Percentiles rank a stretch among this genome's conserved stretches.
phyloP scores from a whole-genome alignment of 30 jellyfish, hydroid and myxozoan genomes.

The Catostylus mosaicus region DNA sequence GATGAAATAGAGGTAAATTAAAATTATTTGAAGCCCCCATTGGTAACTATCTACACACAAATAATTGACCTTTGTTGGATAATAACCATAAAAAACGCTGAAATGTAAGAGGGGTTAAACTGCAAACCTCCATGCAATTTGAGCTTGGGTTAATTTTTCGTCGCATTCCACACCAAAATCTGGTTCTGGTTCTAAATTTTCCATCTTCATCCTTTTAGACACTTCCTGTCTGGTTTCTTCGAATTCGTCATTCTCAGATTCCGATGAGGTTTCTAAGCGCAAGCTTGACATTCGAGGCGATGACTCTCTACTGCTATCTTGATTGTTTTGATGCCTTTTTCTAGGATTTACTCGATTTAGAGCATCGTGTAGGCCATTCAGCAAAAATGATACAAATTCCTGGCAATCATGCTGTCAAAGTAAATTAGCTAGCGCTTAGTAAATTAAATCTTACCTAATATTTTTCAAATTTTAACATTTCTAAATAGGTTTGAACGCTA shows the following conservation, averaged over 20 bases:
- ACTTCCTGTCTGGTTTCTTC: conserved; percentile 44
- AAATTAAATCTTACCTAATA: no score
- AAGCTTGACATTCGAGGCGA: conserved; percentile 60
- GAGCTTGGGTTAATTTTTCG: conserved; percentile 63
- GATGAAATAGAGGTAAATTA: no score
- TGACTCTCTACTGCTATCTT: conserved; percentile 54
- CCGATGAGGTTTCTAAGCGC: conserved; percentile 55
- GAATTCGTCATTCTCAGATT: conserved; percentile 60
- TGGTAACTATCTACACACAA: no score
- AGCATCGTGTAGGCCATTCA: conserved; percentile 88
- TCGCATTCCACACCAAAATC: conserved; percentile 92
- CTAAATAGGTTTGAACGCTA: no score
- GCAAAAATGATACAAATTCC: conserved; percentile 80
- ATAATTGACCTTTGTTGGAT: no score
- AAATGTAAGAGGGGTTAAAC: not conserved
- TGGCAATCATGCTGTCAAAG: conserved; percentile 90
- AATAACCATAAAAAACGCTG: no score
- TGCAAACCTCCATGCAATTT: conserved; percentile 83
- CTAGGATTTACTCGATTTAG: conserved; percentile 54
- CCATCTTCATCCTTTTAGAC: conserved; percentile 74
- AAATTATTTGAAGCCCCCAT: no score
- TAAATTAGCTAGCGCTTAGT: no score
- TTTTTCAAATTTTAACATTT: no score
- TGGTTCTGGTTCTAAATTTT: conserved; percentile 55
- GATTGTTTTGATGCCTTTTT: conserved; percentile 8